Base-by-base conservation (phyloP, 2,113 vertebrate species). In the Bos indicus region DNA sequence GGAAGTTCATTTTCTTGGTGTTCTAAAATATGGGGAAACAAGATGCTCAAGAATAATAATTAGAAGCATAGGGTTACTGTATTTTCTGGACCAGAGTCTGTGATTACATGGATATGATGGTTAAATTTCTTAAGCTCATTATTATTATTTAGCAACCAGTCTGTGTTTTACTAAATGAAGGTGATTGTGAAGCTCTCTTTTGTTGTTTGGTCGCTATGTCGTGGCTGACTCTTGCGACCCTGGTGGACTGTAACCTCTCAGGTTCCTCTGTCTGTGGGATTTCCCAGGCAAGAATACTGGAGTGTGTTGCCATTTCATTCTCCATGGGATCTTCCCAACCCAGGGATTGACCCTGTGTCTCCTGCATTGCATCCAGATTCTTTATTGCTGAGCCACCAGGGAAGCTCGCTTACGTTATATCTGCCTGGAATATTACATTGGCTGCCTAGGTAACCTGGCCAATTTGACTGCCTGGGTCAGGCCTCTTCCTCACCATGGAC, bases 1-100 rank as follows among this genome's bases (percentile, higher is more conserved):
- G 96, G 82, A 98, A 98, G 95, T 97, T 98, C 4, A 52, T 98
- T 98, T 98, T 98, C 92, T 74, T 88, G 33, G 95, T 98, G n/a
- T 97, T 98, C 87, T 95, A 83, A 97, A 96, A 94, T 94, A 84
- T 1, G 7, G 23, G 46, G 87, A 93, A 78, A 51, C 84, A 97
- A 96, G 97, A 96, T 96, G 74, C 93, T 98, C 85, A 62, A 88
- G 77, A 97, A 96, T 95, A 98, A 97, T 98, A 97, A 98, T 98
- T 98, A 98, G 95, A 95, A 98, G 54, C 97, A 97, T 52, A 48
- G 67, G 98, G 80, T 97, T 97, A 85, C 90, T 95, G 1, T 88
- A 84, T 97, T 97, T 98, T 98, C 77, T 97, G 62, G 91, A 90
- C n/a, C 78, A 98, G 94, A 98, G 56, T 91, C 94, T 97, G 74